Evolutionary conservation across 2,113 vertebrate genomes (phyloP).

Genomic region (Nyctereutes procyonoides): DNA sequence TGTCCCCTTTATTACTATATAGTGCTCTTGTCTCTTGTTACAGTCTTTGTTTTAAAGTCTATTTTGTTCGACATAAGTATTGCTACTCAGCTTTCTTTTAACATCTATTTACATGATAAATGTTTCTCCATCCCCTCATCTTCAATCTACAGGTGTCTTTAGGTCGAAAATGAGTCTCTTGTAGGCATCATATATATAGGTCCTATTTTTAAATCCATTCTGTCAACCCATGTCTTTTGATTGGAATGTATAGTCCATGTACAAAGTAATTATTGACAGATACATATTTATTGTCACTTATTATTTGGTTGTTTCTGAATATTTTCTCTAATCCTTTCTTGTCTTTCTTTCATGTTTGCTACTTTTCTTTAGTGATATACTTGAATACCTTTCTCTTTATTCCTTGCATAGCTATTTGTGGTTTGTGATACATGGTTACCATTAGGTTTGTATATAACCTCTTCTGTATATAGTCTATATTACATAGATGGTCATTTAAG

Average conservation of each 20-base stretch:
- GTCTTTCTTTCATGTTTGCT: neutral
- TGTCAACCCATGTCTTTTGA: neutral
- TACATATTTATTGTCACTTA: neutral
- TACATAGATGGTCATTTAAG: neutral
- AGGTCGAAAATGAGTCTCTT: neutral
- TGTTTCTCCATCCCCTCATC: neutral
- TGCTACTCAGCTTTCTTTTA: neutral
- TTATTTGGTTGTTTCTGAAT: neutral
- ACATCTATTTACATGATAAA: neutral
- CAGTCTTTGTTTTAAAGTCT: neutral
- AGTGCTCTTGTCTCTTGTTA: neutral
- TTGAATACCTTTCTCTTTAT: neutral
- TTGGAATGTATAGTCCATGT: neutral
- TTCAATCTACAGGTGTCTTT: neutral
- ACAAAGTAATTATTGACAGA: neutral
- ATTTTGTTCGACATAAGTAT: neutral
- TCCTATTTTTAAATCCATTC: neutral
- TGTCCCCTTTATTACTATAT: too few species aligned
- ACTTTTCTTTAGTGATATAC: neutral
- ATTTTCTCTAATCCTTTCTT: neutral
- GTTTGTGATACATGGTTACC: neutral
- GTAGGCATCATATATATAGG: neutral
- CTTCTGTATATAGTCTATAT: neutral
- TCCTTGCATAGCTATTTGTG: neutral
- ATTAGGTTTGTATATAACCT: neutral